A percentile compares a stretch with the other conserved stretches of the same genome.
phyloP scores from a whole-genome alignment of 2,113 vertebrate species.

The Aptenodytes forsteri region DNA sequence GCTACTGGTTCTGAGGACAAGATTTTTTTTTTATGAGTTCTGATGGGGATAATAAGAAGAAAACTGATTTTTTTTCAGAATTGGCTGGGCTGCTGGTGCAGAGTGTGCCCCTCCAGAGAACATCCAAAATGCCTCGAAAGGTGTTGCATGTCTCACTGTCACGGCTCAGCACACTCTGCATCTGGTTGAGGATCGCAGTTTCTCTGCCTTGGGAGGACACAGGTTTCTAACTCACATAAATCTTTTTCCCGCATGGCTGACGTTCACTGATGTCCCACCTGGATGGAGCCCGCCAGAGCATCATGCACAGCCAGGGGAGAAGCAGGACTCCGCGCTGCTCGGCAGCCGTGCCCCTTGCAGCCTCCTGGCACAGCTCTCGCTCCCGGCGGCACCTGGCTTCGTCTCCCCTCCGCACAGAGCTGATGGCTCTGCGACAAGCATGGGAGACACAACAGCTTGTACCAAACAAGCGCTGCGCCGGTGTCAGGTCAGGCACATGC shows the following conservation, averaged over 20 bases:
- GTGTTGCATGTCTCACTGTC: background rate
- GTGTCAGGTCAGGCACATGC: background rate
- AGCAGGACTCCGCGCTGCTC: background rate
- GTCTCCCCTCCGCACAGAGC: rapidly evolving
- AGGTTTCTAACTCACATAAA: background rate
- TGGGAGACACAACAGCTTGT: rapidly evolving
- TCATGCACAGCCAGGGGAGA: background rate
- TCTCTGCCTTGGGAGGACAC: background rate
- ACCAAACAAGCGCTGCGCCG: background rate
- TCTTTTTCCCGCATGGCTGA: background rate
- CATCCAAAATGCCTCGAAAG: background rate
- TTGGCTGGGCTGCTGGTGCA: background rate
- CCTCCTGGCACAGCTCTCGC: background rate
- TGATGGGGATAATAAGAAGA: background rate
- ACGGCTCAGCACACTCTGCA: rapidly evolving
- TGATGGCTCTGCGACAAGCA: rapidly evolving
- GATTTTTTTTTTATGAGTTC: background rate
- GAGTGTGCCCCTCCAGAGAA: background rate
- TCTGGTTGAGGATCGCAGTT: background rate
- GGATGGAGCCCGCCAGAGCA: background rate
- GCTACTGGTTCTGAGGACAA: background rate
- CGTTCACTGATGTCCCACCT: background rate
- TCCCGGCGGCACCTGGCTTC: rapidly evolving
- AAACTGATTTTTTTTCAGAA: background rate
- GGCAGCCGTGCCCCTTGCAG: background rate